A percentile compares a stretch with the other conserved stretches of the same genome.
Conservation (phyloP, 2,888 invertebrate genomes). For the Cheiracanthium punctorium region DNA sequence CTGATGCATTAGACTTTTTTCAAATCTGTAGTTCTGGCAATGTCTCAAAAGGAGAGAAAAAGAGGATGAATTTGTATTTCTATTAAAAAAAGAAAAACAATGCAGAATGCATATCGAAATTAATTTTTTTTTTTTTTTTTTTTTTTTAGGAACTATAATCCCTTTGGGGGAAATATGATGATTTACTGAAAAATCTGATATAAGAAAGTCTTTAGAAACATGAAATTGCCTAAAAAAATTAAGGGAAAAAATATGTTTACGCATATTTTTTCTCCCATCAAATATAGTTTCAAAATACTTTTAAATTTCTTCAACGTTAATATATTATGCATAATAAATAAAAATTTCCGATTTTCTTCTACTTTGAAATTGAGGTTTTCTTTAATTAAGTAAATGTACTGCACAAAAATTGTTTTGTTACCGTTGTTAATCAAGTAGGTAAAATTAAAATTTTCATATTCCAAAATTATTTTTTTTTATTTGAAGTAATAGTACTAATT, state of each 20-base stretch:
- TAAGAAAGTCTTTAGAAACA: neutral
- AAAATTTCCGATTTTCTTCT: slow-evolving; percentile 7
- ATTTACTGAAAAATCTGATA: no score
- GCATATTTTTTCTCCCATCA: no score
- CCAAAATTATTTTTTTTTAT: neutral
- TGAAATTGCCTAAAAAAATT: neutral
- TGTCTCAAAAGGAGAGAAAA: no score
- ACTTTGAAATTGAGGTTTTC: slow-evolving; percentile 2
- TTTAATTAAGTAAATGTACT: slow-evolving; percentile 7
- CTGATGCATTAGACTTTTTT: no score
- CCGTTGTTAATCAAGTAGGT: slow-evolving; percentile 7
- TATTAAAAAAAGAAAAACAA: no score
- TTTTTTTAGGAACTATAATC: no score
- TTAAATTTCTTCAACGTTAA: neutral
- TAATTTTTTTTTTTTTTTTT: no score
- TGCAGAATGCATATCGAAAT: no score
- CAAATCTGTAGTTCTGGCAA: no score
- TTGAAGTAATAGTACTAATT: slow-evolving; percentile 1
- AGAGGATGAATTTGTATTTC: no score
- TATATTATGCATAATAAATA: neutral
- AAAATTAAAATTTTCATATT: slow-evolving; percentile 12
- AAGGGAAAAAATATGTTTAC: slow-evolving; percentile 3
- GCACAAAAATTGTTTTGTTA: slow-evolving; percentile 9
- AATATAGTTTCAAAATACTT: no score
- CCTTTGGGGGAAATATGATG: no score